A percentile compares a stretch with the other conserved stretches of the same genome.
These are phyloP conservation scores for Mormyrus proboscirostris DNA, from an alignment of 2,797 vertebrate species.

Conservation along the genomic window DNA sequence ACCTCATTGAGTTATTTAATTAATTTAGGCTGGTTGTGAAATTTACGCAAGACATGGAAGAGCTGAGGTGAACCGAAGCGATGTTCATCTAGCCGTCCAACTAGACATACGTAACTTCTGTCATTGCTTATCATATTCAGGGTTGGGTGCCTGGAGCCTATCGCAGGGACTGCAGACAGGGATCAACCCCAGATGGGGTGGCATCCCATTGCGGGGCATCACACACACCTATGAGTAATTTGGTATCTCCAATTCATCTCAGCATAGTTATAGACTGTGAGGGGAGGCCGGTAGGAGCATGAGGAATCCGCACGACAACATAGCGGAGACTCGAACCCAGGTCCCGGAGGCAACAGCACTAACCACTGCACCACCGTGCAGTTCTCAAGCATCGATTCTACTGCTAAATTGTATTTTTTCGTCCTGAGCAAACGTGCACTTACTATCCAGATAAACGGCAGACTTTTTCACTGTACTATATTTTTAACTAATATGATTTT, in stretches of 20 bases:
- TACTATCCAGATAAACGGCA: neutral
- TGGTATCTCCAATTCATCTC: neutral
- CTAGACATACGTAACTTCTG: neutral
- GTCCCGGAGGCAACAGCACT: neutral
- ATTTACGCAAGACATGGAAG: neutral
- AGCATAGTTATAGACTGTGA: neutral
- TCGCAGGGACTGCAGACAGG: neutral
- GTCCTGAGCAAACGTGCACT: neutral
- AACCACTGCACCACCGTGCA: neutral
- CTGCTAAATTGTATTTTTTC: neutral
- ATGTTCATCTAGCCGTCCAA: neutral
- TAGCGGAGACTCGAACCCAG: neutral
- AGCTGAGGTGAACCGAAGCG: neutral
- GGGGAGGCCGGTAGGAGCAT: neutral
- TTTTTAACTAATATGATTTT: neutral
- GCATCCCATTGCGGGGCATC: neutral
- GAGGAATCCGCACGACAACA: neutral
- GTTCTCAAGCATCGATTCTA: neutral
- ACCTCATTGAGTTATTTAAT: neutral
- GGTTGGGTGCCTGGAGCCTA: neutral
- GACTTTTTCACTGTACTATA: neutral
- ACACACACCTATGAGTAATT: neutral
- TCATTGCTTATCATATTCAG: neutral
- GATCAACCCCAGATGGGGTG: neutral
- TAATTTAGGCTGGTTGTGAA: neutral